These are phyloP conservation scores for Tiphia femorata DNA, from an alignment of 2,888 invertebrate species.

Conservation along the genomic window DNA sequence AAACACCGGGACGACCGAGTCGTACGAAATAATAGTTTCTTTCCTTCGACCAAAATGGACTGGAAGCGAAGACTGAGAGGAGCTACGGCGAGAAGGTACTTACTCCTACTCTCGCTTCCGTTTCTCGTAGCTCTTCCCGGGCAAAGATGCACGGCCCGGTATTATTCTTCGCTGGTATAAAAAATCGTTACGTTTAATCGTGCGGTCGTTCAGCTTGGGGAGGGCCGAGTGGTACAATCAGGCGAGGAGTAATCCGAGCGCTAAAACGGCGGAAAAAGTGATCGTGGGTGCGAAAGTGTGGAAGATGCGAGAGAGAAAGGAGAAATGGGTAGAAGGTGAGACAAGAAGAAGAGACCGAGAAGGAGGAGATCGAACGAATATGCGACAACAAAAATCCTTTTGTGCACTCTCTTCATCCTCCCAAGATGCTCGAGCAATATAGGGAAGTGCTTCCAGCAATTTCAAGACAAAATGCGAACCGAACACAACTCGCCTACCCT, in stretches of 20 bases:
- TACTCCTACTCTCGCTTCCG: conserved; percentile 12
- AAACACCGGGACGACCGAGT: too few relatives aligned
- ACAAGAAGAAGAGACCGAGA: conserved; percentile 3
- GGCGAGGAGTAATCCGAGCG: conserved; percentile 29
- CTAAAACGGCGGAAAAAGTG: not conserved
- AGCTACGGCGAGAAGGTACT: conserved; percentile 21
- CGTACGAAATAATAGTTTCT: conserved; percentile 1
- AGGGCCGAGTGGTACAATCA: conserved; percentile 24
- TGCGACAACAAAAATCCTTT: not conserved
- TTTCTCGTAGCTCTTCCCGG: conserved; percentile 26
- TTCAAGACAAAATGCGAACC: conserved; percentile 19
- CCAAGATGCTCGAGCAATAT: conserved; percentile 13
- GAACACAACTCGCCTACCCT: too few relatives aligned
- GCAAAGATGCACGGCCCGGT: conserved; percentile 25
- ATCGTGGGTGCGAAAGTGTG: conserved; percentile 1
- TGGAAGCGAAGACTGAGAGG: too few relatives aligned
- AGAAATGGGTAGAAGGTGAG: not conserved
- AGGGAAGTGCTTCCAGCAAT: conserved; percentile 26
- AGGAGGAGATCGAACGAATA: conserved; percentile 4
- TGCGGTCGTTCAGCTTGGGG: conserved; percentile 27
- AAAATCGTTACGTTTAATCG: conserved; percentile 38
- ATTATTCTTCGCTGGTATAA: conserved; percentile 36
- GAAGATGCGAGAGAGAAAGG: conserved; percentile 3
- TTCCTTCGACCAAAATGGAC: conserved; percentile 26
- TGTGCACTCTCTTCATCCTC: not conserved